Percentiles rank a stretch among this genome's conserved stretches.
phyloP scores from a whole-genome alignment of 2,888 invertebrate species.

The Augiades crinisus region DNA sequence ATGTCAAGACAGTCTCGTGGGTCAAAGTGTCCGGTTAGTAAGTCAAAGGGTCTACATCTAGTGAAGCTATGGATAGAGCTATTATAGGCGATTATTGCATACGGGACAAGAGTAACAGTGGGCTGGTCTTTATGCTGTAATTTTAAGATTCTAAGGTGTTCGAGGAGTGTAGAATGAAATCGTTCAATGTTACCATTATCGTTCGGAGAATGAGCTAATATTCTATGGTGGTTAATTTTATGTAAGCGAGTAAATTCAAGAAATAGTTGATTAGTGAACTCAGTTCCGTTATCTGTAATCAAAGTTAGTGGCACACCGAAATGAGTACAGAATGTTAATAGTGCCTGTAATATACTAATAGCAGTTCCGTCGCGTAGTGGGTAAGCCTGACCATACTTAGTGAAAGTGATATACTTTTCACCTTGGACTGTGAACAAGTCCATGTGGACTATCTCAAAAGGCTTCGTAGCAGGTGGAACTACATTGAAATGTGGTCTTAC shows the following conservation, averaged over 20 bases:
- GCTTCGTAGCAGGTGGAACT: slow-evolving; percentile 23
- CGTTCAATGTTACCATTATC: slow-evolving; percentile 33
- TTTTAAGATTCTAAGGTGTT: slow-evolving; percentile 30
- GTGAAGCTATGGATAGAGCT: slow-evolving; percentile 34
- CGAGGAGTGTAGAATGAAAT: slow-evolving; percentile 31
- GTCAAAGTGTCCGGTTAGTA: slow-evolving; percentile 37
- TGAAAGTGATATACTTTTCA: slow-evolving; percentile 21
- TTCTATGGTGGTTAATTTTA: slow-evolving; percentile 2
- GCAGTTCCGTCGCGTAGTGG: slow-evolving; percentile 6
- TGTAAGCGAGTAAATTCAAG: neutral
- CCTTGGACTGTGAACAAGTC: slow-evolving; percentile 23
- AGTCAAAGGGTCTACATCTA: slow-evolving; percentile 34
- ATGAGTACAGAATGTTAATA: slow-evolving; percentile 18
- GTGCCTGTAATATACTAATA: slow-evolving; percentile 9
- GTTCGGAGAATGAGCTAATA: slow-evolving; percentile 28
- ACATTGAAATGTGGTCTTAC: slow-evolving; percentile 22
- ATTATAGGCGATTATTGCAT: slow-evolving; percentile 27
- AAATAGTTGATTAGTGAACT: slow-evolving; percentile 14
- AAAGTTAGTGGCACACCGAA: slow-evolving; percentile 23
- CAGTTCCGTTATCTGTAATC: slow-evolving; percentile 21
- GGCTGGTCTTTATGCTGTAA: slow-evolving; percentile 24
- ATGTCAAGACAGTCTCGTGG: slow-evolving; percentile 36
- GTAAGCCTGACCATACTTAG: slow-evolving; percentile 24
- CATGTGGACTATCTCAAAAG: slow-evolving; percentile 27
- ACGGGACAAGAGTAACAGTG: slow-evolving; percentile 26